These are phyloP conservation scores for Physella acuta DNA, from an alignment of 1,140 invertebrate species.

Conservation along the genomic window DNA sequence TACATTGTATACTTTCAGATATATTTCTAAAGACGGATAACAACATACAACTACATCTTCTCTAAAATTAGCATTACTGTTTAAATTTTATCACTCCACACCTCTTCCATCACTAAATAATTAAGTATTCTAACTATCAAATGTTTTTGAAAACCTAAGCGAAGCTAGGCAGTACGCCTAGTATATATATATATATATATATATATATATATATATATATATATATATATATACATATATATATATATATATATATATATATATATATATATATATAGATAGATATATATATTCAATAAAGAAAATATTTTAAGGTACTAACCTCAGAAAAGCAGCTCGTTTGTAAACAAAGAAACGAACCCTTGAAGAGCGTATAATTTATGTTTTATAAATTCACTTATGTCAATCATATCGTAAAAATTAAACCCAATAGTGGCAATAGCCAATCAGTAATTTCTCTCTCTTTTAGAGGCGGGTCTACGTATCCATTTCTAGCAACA, in stretches of 20 bases:
- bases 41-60: no score
- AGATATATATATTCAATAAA: background rate
- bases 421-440: background rate
- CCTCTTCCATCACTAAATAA: no score
- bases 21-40: no score
- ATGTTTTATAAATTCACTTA: background rate
- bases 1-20: no score
- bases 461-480: background rate
- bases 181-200: slow-evolving; percentile 5
- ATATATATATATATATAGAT: background rate
- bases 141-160: no score
- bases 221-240: background rate
- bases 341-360: no score
- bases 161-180: no score
- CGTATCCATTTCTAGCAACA: no score
- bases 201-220: slow-evolving; percentile 5
- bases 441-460: background rate
- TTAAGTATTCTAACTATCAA: no score
- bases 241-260: background rate
- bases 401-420: background rate
- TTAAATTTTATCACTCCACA: no score
- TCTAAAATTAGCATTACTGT: no score
- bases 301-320: background rate
- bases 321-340: no score
- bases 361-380: background rate